phyloP scores from a whole-genome alignment of 2,113 vertebrate species.

The Nansenia antarctica region DNA sequence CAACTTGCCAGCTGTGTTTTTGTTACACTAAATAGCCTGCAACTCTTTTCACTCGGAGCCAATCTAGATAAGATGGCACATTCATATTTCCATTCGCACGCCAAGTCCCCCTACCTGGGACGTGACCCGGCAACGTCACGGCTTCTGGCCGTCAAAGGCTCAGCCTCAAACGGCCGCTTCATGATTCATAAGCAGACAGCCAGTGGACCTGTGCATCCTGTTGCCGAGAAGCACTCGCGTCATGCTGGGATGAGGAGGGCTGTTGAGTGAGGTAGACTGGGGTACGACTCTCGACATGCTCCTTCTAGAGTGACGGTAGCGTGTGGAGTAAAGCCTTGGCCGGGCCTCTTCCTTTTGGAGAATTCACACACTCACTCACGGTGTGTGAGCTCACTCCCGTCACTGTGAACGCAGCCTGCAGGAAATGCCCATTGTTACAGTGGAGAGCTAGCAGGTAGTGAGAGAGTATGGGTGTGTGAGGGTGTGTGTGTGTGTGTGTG shows the following conservation, averaged over 20 bases:
- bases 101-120: slow-evolving; percentile 23
- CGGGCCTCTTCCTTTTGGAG: slow-evolving; percentile 49
- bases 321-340: slow-evolving; percentile 39
- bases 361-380: slow-evolving; percentile 44
- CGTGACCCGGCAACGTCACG: slow-evolving; percentile 7
- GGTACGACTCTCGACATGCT: slow-evolving; percentile 5
- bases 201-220: background rate
- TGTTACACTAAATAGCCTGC: background rate
- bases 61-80: slow-evolving; percentile 12
- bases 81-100: slow-evolving; percentile 21
- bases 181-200: slow-evolving; percentile 19
- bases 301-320: slow-evolving; percentile 14
- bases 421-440: slow-evolving; percentile 90
- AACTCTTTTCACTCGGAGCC: slow-evolving; percentile 1
- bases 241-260: slow-evolving; percentile 4
- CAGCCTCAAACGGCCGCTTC: slow-evolving; percentile 21
- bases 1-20: background rate
- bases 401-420: slow-evolving; percentile 59
- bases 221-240: background rate
- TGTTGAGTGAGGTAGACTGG: slow-evolving; percentile 27
- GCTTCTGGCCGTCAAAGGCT: slow-evolving; percentile 14
- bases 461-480: slow-evolving; percentile 16
- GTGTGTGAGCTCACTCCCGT: slow-evolving; percentile 51
- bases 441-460: slow-evolving; percentile 62
- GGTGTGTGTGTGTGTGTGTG: slow-evolving; percentile 9